Evolutionary conservation across 1,140 invertebrate species (phyloP).

Genomic region (Homarus americanus): DNA sequence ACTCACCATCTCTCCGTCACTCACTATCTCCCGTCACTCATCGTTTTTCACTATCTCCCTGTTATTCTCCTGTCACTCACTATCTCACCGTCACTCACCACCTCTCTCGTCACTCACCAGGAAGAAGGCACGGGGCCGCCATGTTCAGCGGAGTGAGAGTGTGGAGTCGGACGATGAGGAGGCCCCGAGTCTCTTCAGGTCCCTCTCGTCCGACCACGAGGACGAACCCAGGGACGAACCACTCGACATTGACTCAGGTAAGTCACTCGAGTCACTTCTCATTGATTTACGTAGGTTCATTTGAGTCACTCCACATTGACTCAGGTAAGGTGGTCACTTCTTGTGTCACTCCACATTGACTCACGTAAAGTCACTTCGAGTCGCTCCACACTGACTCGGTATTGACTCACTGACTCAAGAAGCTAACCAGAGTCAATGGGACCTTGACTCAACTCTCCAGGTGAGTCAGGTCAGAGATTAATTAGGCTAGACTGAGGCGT

Average conservation of each 20-base stretch:
- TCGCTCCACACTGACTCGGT: too few relatives aligned
- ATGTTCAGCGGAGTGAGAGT: slow-evolving; percentile 59
- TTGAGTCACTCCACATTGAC: too few relatives aligned
- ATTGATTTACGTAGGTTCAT: too few relatives aligned
- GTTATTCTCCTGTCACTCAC: not conserved
- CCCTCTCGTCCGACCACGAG: slow-evolving; percentile 77
- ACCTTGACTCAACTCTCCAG: too few relatives aligned
- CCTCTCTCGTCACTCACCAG: not conserved
- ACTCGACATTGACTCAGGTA: slow-evolving; percentile 77
- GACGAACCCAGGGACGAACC: slow-evolving; percentile 76
- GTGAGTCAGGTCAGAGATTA: too few relatives aligned
- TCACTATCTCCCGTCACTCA: not conserved
- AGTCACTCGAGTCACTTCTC: not conserved
- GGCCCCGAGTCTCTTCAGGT: slow-evolving; percentile 76
- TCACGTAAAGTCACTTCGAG: too few relatives aligned
- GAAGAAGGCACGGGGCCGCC: slow-evolving; percentile 52
- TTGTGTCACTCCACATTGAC: too few relatives aligned
- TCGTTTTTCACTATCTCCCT: not conserved
- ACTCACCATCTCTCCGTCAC: not conserved
- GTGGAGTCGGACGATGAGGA: slow-evolving; percentile 76
- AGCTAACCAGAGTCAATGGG: too few relatives aligned
- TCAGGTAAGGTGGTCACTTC: too few relatives aligned
- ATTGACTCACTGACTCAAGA: too few relatives aligned
- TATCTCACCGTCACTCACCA: too few relatives aligned
- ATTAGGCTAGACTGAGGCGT: too few relatives aligned